Evolutionary conservation across 2,797 vertebrate species (phyloP), one percentile per base, ranked within the genome.

Genomic region (Orestias chungarensis): DNA sequence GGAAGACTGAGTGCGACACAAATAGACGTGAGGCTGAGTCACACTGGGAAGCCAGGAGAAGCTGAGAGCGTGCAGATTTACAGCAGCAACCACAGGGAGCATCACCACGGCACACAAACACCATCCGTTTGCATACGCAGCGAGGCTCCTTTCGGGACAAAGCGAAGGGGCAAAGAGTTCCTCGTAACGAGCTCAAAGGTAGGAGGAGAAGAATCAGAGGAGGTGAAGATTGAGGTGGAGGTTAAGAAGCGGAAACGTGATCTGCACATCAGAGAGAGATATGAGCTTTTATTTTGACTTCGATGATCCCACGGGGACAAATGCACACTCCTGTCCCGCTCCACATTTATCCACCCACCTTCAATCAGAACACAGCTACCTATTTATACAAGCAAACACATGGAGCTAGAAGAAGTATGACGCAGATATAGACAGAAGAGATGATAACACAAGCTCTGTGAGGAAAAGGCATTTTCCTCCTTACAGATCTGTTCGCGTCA

Each of bases 1-100:
- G 29, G 43, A 68, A 79, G 72, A 68, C 49, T 2, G 70, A 76
- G 43, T 46, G 11, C 81, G 81, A 88, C 73, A 85, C 81, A 85
- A 86, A 88, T 88, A 90, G 81, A 87, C 75, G 67, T 74, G 77
- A 82, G 70, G 84, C 70, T 91, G 89, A 92, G 84, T 90, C 90
- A 91, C 86, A 86, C 81, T 79, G 76, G 84, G 82, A 87, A 81
- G 76, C 73, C 69, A 74, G 89, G 92, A 82, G 85, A 90, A 88
- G 81, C 88, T 83, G 84, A 82, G 86, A 82, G 79, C 75, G 76
- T 68, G 83, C 69, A 81, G 81, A 87, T 87, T 86, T 87, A 85
- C 71, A 89, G 71, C 80, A 79, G 75, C 66, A 81, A 85, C 83
- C 85, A 82, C 68, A 70, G 82, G 79, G 74, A 86, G 65, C 31